Evolutionary conservation across 2,113 vertebrate species (phyloP).

Genomic region (Carettochelys insculpta): DNA sequence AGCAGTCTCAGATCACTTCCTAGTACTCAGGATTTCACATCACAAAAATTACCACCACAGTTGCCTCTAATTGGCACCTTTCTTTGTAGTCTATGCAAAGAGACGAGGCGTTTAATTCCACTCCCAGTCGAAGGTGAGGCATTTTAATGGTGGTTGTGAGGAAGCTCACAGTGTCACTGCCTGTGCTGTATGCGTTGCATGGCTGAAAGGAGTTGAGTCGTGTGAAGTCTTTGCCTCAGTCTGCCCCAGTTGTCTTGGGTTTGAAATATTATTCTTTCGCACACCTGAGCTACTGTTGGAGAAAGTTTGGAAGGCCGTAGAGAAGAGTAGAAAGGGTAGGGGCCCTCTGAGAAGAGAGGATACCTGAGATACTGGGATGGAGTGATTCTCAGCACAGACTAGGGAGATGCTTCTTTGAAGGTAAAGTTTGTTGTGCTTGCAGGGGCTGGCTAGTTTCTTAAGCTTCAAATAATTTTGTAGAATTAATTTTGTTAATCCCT

Average conservation of each 20-base stretch:
- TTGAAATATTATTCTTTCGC: constrained; percentile 42
- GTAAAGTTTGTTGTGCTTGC: constrained; percentile 27
- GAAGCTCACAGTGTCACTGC: neutral
- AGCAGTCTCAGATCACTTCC: neutral
- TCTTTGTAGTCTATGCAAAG: neutral
- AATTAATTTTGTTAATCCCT: neutral
- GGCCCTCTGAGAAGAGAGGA: neutral
- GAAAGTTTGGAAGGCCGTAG: constrained; percentile 17
- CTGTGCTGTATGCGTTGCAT: neutral
- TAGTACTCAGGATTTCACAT: neutral
- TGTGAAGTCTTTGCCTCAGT: neutral
- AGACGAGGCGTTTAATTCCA: neutral
- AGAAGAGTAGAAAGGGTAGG: constrained; percentile 7
- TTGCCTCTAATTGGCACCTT: neutral
- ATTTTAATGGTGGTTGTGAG: neutral
- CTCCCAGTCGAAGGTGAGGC: neutral
- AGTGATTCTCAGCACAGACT: neutral
- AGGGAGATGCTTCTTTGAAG: constrained; percentile 5
- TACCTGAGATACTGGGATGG: neutral
- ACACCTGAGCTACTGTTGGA: constrained; percentile 12
- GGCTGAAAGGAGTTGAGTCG: neutral
- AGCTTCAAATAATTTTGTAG: neutral
- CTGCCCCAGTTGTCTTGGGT: constrained; percentile 28
- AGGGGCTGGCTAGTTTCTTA: constrained; percentile 32
- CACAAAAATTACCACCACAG: neutral